Base-by-base conservation (phyloP, 2,888 invertebrate species). In the Cabera pusaria region DNA sequence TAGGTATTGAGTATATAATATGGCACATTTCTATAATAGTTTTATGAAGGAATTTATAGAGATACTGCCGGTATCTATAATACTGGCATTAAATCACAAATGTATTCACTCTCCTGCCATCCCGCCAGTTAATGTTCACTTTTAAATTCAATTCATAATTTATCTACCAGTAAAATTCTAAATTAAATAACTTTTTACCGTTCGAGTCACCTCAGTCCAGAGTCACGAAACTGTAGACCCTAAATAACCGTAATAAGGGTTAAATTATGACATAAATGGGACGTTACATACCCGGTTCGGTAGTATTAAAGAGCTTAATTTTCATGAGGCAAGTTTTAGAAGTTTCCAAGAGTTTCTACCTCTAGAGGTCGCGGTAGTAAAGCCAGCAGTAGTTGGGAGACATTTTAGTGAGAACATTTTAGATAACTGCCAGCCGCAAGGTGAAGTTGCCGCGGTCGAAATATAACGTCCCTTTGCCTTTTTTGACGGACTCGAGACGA, bases 271-370 rank as follows among this genome's bases (percentile, higher is more conserved):
- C 9, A 18, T n/a, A 6, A 21, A 14, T 14, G 16, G 6, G n/a
- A 11, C 7, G 16, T 5, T 25, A 20, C 17, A 25, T 23, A 20
- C 24, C 23, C 7, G 6, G 23, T 26, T 16, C 25, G 14, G 41
- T 37, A 24, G 41, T 41, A 46, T 50, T 36, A 24, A 9, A 31
- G 25, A 26, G 36, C 40, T 51, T 49, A 35, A 49, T 43, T 51
- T 49, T 45, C 31, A 55, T 38, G 49, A 41, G 7, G 34, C 16
- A 39, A 47, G 40, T 49, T 34, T 8, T 12, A 19, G 19, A 44
- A 31, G 27, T 49, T 44, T 24, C 21, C 25, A 22, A 39, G 32
- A 37, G 34, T 22, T 43, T 36, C 10, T 40, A 12, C 28, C 12
- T 10, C 6, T 34, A 20, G 43, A 47, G 22, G 22, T 25, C 6